Percentiles rank a stretch among this genome's conserved stretches.
Conservation (phyloP, 2,113 vertebrate genomes). For the Morone saxatilis region DNA sequence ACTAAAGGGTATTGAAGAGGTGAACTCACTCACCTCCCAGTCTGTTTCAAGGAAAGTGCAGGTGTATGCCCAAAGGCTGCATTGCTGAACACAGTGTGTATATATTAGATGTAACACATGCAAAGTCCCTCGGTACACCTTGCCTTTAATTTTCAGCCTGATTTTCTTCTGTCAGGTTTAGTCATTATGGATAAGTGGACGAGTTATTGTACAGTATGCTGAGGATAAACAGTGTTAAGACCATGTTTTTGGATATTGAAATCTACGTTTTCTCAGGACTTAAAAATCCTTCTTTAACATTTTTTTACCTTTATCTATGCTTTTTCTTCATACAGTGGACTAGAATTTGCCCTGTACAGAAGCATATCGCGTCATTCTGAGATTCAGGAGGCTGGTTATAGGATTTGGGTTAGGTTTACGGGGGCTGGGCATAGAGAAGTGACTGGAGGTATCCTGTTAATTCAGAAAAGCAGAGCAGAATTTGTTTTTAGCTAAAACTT, state of each 20-base stretch:
- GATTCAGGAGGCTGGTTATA: too few relatives aligned
- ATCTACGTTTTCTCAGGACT: background rate
- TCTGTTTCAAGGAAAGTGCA: conserved; percentile 32
- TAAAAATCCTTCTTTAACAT: background rate
- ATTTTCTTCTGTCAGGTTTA: background rate
- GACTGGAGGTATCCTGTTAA: too few relatives aligned
- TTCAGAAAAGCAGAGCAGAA: too few relatives aligned
- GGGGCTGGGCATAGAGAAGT: too few relatives aligned
- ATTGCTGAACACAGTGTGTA: background rate
- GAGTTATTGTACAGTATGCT: background rate
- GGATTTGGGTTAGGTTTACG: too few relatives aligned
- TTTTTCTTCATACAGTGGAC: background rate
- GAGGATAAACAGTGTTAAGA: background rate
- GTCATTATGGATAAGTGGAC: background rate
- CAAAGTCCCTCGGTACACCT: background rate
- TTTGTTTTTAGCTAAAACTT: too few relatives aligned
- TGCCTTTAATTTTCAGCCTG: background rate
- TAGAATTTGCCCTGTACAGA: background rate
- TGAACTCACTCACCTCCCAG: conserved; percentile 21
- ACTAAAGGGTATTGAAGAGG: conserved; percentile 15
- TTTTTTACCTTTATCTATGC: background rate
- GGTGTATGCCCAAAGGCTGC: conserved; percentile 33
- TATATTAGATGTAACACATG: background rate
- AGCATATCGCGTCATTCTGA: too few relatives aligned
- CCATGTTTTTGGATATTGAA: background rate